A percentile compares a stretch with the other conserved stretches of the same genome.
Conservation (phyloP, 2,888 invertebrate genomes). For the Boloria euphrosyne region DNA sequence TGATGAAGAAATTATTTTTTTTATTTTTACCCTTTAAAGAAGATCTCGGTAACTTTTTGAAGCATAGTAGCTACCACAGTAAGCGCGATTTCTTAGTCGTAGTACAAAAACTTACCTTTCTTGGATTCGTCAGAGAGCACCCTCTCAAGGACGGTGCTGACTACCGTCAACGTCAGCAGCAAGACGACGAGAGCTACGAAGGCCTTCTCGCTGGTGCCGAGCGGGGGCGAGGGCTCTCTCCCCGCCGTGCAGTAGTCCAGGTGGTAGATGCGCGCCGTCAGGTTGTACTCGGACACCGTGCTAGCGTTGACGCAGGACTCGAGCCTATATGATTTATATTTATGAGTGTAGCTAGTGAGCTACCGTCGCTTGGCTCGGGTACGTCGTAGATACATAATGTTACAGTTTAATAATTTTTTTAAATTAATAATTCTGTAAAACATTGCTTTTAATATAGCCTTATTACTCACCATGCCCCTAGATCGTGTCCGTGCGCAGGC, state of each 20-base stretch:
- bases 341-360: neutral
- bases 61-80: too few species aligned
- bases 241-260: conserved; percentile 64
- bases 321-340: conserved; percentile 55
- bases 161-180: conserved; percentile 41
- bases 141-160: conserved; percentile 63
- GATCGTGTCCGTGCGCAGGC: conserved; percentile 25
- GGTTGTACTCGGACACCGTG: conserved; percentile 55
- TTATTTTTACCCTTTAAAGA: neutral
- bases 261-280: conserved; percentile 60
- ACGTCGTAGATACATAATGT: too few species aligned
- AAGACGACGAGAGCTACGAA: conserved; percentile 50
- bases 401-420: too few species aligned
- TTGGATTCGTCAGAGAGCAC: conserved; percentile 58
- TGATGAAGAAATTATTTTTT: too few species aligned
- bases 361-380: too few species aligned
- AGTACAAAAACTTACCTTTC: conserved; percentile 54
- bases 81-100: too few species aligned
- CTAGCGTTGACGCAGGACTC: conserved; percentile 65
- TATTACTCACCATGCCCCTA: conserved; percentile 33
- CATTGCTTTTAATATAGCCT: too few species aligned
- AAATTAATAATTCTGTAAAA: too few species aligned
- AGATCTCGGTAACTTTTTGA: neutral
- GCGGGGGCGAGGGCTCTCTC: conserved; percentile 39
- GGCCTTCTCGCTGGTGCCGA: conserved; percentile 52